Evolutionary conservation across 2,888 invertebrate species (phyloP).

Genomic region (Hypomecis punctinalis): DNA sequence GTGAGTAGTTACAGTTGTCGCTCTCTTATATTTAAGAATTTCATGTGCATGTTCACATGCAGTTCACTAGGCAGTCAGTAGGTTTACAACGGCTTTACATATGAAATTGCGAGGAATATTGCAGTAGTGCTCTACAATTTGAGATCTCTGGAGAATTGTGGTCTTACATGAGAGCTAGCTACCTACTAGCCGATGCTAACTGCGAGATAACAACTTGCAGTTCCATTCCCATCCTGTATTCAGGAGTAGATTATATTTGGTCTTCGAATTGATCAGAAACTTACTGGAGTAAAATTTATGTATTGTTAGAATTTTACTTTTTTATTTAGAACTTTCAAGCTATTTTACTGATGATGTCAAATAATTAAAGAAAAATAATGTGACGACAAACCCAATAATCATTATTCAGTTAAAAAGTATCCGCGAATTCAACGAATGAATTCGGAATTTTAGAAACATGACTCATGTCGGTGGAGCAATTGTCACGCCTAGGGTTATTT

Average conservation of each 20-base stretch:
- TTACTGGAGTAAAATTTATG: too few relatives aligned
- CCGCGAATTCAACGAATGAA: too few relatives aligned
- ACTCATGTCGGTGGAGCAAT: too few relatives aligned
- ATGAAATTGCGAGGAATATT: constrained; percentile 27
- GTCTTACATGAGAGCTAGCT: constrained; percentile 9
- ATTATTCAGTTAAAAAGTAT: too few relatives aligned
- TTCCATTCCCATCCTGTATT: neutral
- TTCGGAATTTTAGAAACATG: too few relatives aligned
- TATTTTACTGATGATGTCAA: too few relatives aligned
- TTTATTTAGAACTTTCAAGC: too few relatives aligned
- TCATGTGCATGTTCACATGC: constrained; percentile 8
- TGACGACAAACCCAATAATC: too few relatives aligned
- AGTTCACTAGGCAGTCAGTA: constrained; percentile 16
- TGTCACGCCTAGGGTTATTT: too few relatives aligned
- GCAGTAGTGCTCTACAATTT: constrained; percentile 18
- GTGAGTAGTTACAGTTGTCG: neutral
- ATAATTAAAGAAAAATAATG: too few relatives aligned
- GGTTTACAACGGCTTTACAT: constrained; percentile 27
- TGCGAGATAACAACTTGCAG: neutral
- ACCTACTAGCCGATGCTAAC: constrained; percentile 2
- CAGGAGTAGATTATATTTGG: neutral
- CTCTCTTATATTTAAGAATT: constrained; percentile 3
- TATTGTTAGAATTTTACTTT: neutral
- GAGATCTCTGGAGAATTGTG: constrained; percentile 16
- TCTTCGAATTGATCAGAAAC: neutral